Evolutionary conservation across 2,888 invertebrate genomes (phyloP).

Genomic region (Latheticus oryzae): DNA sequence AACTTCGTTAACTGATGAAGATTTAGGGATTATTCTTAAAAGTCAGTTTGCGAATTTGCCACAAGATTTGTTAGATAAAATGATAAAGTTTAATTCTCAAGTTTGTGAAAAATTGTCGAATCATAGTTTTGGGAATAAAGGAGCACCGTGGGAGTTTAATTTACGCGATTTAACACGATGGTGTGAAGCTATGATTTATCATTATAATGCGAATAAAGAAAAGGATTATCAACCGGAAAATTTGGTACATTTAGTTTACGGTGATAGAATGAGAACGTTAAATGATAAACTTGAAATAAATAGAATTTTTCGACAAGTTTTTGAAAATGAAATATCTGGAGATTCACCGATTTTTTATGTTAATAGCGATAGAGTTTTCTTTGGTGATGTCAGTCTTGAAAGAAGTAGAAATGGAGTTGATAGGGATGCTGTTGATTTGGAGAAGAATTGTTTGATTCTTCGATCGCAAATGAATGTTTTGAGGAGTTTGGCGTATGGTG

Average conservation of each 20-base stretch:
- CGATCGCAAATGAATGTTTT: slow-evolving; percentile 74
- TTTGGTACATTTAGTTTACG: slow-evolving; percentile 82
- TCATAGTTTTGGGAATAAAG: slow-evolving; percentile 79
- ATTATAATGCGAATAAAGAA: slow-evolving; percentile 53
- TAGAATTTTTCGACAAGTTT: slow-evolving; percentile 65
- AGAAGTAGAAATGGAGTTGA: slow-evolving; percentile 46
- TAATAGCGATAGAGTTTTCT: slow-evolving; percentile 69
- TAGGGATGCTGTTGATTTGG: slow-evolving; percentile 55
- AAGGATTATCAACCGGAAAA: slow-evolving; percentile 67
- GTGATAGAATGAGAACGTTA: slow-evolving; percentile 84
- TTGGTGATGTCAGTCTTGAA: slow-evolving; percentile 74
- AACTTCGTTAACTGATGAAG: slow-evolving; percentile 73
- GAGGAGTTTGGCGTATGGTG: slow-evolving; percentile 85
- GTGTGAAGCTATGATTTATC: slow-evolving; percentile 80
- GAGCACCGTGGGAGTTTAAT: slow-evolving; percentile 98
- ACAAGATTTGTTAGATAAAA: slow-evolving; percentile 71
- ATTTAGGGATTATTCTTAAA: slow-evolving; percentile 76
- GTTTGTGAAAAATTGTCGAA: slow-evolving; percentile 74
- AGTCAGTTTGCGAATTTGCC: slow-evolving; percentile 74
- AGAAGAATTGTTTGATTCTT: slow-evolving; percentile 65
- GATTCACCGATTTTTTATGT: slow-evolving; percentile 71
- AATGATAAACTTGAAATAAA: slow-evolving; percentile 81
- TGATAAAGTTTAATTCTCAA: slow-evolving; percentile 83
- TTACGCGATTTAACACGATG: slow-evolving; percentile 93
- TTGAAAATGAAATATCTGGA: slow-evolving; percentile 68